These are phyloP conservation scores for Characodon lateralis DNA, from an alignment of 2,797 vertebrate genomes.

Conservation along the genomic window DNA sequence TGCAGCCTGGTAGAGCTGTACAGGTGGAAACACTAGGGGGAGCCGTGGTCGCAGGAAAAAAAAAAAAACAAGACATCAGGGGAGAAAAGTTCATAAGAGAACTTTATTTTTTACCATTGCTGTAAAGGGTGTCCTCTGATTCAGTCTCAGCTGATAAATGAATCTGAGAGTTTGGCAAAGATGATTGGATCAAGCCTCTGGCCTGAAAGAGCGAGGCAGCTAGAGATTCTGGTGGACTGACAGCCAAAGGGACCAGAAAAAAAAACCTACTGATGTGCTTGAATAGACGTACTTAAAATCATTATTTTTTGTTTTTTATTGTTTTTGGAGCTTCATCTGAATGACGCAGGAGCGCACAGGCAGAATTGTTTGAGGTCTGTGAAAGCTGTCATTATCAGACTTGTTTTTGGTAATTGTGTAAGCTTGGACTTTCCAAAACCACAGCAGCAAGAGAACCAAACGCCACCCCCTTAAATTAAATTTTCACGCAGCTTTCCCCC, in stretches of 20 bases:
- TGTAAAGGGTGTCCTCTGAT: conserved; percentile 47
- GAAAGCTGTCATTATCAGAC: conserved; percentile 52
- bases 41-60: conserved; percentile 56
- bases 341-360: conserved; percentile 33
- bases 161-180: conserved; percentile 58
- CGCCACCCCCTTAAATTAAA: conserved; percentile 61
- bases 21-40: conserved; percentile 72
- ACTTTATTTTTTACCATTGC: conserved; percentile 50
- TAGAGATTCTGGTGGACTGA: conserved; percentile 88
- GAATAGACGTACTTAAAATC: conserved; percentile 62
- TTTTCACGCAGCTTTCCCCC: conserved; percentile 44
- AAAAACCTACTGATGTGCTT: conserved; percentile 75
- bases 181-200: conserved; percentile 64
- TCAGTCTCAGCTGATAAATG: conserved; percentile 39
- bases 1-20: conserved; percentile 54
- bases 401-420: conserved; percentile 25
- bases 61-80: conserved; percentile 24
- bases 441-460: conserved; percentile 79
- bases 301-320: conserved; percentile 16
- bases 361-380: conserved; percentile 32
- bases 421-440: conserved; percentile 69
- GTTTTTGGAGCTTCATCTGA: conserved; percentile 32
- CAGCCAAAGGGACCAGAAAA: conserved; percentile 73
- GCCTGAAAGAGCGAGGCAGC: conserved; percentile 75
- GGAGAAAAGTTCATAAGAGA: conserved; percentile 40